Conservation (phyloP, 35 echinoderm and acorn worm species). For the Heliocidaris erythrogramma region DNA sequence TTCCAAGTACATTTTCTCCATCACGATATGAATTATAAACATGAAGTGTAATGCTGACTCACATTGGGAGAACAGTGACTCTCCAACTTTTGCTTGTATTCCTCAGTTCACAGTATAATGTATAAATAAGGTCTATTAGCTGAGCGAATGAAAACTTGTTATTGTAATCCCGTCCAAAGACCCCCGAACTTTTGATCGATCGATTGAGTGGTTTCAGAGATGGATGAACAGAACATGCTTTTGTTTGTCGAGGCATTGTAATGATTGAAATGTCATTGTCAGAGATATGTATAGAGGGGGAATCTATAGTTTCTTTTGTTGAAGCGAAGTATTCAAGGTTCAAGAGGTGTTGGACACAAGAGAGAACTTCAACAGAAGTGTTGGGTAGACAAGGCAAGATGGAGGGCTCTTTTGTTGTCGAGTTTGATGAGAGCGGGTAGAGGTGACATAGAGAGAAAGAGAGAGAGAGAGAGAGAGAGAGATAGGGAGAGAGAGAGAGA, state of each 20-base stretch:
- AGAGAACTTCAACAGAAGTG: neutral
- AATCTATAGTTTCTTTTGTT: neutral
- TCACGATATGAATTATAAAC: neutral
- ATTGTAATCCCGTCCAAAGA: neutral
- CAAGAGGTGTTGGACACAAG: neutral
- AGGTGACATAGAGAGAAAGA: neutral
- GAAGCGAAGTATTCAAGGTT: neutral
- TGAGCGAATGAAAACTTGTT: neutral
- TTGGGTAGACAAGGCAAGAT: neutral
- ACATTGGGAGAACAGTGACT: too few species aligned
- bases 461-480: neutral
- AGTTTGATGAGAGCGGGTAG: neutral
- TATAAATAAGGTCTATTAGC: too few species aligned
- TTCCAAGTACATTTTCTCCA: neutral
- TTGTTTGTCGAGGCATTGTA: neutral
- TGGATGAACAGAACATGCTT: neutral
- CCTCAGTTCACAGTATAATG: too few species aligned
- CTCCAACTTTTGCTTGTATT: too few species aligned
- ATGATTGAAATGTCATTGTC: conserved; percentile 3
- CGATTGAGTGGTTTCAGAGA: neutral
- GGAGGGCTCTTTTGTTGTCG: neutral
- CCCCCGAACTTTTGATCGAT: neutral
- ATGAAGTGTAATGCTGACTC: too few species aligned
- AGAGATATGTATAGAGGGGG: neutral
- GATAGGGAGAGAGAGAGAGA: neutral